Base-by-base conservation (phyloP, 1,140 invertebrate species). In the Temnothorax nylanderi region DNA sequence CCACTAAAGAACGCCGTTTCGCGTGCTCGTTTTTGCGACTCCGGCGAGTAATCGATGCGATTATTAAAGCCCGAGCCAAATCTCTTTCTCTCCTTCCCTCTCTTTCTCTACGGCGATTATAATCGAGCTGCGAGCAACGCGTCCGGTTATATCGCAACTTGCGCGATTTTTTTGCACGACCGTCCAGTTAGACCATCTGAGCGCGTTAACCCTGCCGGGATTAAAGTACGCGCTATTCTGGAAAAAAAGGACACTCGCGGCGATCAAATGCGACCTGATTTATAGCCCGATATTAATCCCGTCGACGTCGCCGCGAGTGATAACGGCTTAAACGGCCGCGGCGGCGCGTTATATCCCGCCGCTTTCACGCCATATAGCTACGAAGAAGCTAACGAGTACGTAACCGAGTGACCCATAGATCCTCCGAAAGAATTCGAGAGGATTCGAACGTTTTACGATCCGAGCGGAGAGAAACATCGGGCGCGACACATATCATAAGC, bases 11-110 rank as follows among this genome's bases (percentile, higher is more conserved):
- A 77, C 64, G 69, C 13, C 58, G 26, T 81, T 80, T 69, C 6
- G 51, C 41, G 80, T 74, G 80, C 54, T 74, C 54, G 80, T 82
- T 74, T 74, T 74, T 82, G 51, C 67, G 78, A 82, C 26, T 71
- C 32, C 21, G 51, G 21, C 80, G 54, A 41, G 67, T 82, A 82
- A 82, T 82, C 54, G 80, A 82, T 74, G 67, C 41, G 67, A 82
- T 82, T 82, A 82, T 82, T 82, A 82, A 82, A 74, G 44, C 16
- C 49, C 13, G 64, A 32, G 34, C 49, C 58, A 34, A 85, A 85
- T 85, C 74, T 77, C 26, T 21, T 26, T 44, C n/a, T 67, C 64
- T 41, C 32, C 34, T n/a, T 26, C 26, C 10, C 16, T 34, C 58
- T 56, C 18, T 34, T 26, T 18, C 6, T 32, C 13, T 13, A 74